Evolutionary conservation across 2,888 invertebrate genomes (phyloP).

Genomic region (Thera britannica): DNA sequence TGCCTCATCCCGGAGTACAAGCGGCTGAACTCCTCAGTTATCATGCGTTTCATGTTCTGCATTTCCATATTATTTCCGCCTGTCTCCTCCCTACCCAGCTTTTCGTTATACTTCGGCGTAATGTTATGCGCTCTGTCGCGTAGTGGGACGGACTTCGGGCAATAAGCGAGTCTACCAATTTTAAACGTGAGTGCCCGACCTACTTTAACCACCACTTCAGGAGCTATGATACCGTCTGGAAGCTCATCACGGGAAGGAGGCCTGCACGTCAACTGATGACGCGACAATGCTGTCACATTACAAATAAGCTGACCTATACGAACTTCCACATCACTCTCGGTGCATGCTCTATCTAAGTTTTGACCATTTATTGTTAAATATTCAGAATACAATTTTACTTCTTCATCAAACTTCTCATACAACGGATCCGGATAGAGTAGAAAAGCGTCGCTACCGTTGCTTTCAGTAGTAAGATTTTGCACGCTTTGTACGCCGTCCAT

Average conservation of each 20-base stretch:
- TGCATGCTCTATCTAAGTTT: constrained; percentile 95
- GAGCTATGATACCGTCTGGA: constrained; percentile 86
- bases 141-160: no score
- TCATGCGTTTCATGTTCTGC: no score
- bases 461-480: constrained; percentile 88
- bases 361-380: constrained; percentile 97
- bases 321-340: constrained; percentile 95
- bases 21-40: no score
- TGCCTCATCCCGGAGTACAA: no score
- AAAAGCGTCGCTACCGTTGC: constrained; percentile 89
- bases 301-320: constrained; percentile 95
- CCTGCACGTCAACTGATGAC: constrained; percentile 96
- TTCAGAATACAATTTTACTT: constrained; percentile 96
- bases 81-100: no score
- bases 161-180: constrained; percentile 95
- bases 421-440: constrained; percentile 96
- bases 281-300: constrained; percentile 96
- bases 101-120: no score
- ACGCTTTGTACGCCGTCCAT: constrained; percentile 97
- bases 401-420: constrained; percentile 95
- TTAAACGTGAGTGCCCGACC: constrained; percentile 92
- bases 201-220: constrained; percentile 93
- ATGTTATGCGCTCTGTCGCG: no score
- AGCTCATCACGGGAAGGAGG: constrained; percentile 92
- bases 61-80: no score